Evolutionary conservation across 1,140 invertebrate species (phyloP).

Genomic region (Brevipalpus yothersi): DNA sequence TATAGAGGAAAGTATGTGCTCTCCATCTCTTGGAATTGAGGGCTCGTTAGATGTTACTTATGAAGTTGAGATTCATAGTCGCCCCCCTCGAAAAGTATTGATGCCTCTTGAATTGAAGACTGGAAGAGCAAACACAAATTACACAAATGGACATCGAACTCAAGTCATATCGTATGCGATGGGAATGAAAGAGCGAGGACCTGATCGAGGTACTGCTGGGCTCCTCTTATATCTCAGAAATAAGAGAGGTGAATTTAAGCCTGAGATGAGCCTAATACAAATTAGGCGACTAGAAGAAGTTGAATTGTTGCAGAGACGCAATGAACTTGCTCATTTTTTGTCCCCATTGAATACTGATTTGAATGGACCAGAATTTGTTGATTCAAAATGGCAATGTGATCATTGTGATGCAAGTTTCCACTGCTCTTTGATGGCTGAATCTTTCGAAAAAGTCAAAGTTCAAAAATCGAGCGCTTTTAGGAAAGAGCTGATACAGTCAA

Average conservation of each 20-base stretch:
- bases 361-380: conserved; percentile 32
- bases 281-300: conserved; percentile 35
- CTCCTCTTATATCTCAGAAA: conserved; percentile 63
- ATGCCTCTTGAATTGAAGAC: conserved; percentile 85
- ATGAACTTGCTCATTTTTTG: conserved; percentile 44
- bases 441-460: conserved; percentile 1
- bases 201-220: conserved; percentile 28
- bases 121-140: conserved; percentile 43
- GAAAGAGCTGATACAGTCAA: conserved; percentile 20
- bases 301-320: conserved; percentile 52
- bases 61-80: conserved; percentile 31
- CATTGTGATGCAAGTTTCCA: conserved; percentile 51
- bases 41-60: conserved; percentile 74
- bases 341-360: conserved; percentile 1
- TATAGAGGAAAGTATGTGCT: conserved; percentile 83
- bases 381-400: conserved; percentile 39
- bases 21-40: conserved; percentile 62
- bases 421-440: conserved; percentile 27
- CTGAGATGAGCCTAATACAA: conserved; percentile 45
- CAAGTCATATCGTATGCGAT: conserved; percentile 71
- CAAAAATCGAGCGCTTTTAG: conserved; percentile 1
- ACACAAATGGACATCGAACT: conserved; percentile 62
- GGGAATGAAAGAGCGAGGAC: conserved; percentile 41
- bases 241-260: conserved; percentile 21
- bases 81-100: neutral